Conservation (phyloP, 2,113 vertebrate genomes). For the Oenanthe oenanthe region DNA sequence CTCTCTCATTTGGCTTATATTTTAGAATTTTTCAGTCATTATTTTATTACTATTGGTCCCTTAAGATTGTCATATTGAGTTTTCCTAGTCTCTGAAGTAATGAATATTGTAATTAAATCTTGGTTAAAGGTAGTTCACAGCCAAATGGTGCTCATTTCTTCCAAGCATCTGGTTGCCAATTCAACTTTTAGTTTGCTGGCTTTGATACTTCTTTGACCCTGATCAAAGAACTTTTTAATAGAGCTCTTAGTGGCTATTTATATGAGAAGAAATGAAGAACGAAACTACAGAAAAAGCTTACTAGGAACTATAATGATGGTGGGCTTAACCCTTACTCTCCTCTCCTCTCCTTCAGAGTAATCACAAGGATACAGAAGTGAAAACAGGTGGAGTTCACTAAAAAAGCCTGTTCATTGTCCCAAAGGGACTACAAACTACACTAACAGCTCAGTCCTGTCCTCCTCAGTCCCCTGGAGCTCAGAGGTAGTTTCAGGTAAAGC, state of each 20-base stretch:
- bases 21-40: constrained; percentile 41
- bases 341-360: background rate
- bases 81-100: constrained; percentile 57
- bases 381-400: constrained; percentile 24
- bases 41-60: constrained; percentile 53
- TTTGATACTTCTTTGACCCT: constrained; percentile 51
- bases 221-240: constrained; percentile 35
- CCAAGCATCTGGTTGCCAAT: constrained; percentile 7
- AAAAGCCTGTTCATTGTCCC: background rate
- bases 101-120: constrained; percentile 61
- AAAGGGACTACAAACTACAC: background rate
- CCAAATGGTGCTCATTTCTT: constrained; percentile 36
- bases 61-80: constrained; percentile 32
- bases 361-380: background rate
- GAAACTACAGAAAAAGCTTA: background rate
- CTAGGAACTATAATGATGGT: background rate
- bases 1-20: constrained; percentile 21
- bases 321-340: background rate
- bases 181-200: constrained; percentile 18
- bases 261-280: background rate
- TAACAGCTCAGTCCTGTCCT: background rate
- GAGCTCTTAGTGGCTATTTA: background rate
- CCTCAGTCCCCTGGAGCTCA: background rate
- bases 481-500: background rate
- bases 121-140: constrained; percentile 33